Conservation (phyloP, 2,797 vertebrate genomes). For the Dallia pectoralis region DNA sequence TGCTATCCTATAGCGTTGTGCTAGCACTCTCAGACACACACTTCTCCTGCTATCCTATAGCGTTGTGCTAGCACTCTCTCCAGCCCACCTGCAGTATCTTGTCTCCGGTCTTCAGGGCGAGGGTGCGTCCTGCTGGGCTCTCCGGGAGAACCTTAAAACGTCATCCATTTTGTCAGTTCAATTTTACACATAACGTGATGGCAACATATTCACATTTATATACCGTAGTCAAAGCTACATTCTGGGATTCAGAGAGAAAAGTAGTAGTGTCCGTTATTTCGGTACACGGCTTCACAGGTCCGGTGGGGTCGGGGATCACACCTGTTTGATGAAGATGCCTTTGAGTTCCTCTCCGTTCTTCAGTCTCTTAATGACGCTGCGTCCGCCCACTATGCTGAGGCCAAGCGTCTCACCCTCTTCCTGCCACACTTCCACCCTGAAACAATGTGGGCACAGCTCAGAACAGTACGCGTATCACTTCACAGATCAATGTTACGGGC, state of each 20-base stretch:
- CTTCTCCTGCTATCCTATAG: too few relatives aligned
- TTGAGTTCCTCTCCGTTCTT: constrained; percentile 95
- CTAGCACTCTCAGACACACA: too few relatives aligned
- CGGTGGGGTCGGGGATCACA: constrained; percentile 41
- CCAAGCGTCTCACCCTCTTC: constrained; percentile 86
- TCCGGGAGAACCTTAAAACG: constrained; percentile 87
- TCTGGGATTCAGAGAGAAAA: background rate
- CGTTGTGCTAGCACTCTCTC: background rate
- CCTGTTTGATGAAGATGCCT: constrained; percentile 98
- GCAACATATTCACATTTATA: background rate
- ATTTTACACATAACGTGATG: background rate
- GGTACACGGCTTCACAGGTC: background rate
- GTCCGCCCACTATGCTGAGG: constrained; percentile 95
- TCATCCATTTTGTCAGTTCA: background rate
- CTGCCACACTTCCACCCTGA: constrained; percentile 89
- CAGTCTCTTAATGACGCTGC: constrained; percentile 89
- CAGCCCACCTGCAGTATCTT: constrained; percentile 90
- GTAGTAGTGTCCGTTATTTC: background rate
- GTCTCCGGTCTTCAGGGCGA: constrained; percentile 90
- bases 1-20: constrained; percentile 22
- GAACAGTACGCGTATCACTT: background rate
- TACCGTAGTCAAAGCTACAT: background rate
- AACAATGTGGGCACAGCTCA: background rate
- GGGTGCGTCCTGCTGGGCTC: constrained; percentile 85
- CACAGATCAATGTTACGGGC: too few relatives aligned